Evolutionary conservation across 2,888 invertebrate genomes (phyloP).

Genomic region (Euclidia mi): DNA sequence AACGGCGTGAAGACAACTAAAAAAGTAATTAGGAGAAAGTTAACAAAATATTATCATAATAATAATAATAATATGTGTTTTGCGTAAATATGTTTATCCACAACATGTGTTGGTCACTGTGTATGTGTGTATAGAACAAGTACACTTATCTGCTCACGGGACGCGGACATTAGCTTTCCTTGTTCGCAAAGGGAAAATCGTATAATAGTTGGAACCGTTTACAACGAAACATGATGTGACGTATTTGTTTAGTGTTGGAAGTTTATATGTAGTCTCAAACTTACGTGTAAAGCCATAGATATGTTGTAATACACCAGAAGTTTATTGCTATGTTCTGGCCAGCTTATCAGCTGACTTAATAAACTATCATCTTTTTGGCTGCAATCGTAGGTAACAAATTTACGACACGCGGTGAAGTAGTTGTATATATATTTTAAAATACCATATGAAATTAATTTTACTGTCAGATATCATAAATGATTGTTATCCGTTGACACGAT

Average conservation of each 20-base stretch:
- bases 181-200: constrained; percentile 39
- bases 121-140: constrained; percentile 17
- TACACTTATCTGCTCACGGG: constrained; percentile 26
- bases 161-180: constrained; percentile 41
- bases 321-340: too few species aligned
- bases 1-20: constrained; percentile 41
- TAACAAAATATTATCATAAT: constrained; percentile 47
- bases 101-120: constrained; percentile 32
- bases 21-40: constrained; percentile 47
- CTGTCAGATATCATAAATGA: too few species aligned
- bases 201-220: constrained; percentile 17
- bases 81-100: constrained; percentile 40
- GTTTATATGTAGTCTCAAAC: too few species aligned
- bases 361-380: too few species aligned
- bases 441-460: too few species aligned
- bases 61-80: constrained; percentile 42
- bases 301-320: too few species aligned
- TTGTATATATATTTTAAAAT: too few species aligned
- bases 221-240: constrained; percentile 2
- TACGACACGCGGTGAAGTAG: too few species aligned
- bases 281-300: too few species aligned
- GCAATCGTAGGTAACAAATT: too few species aligned
- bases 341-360: too few species aligned
- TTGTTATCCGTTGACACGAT: too few species aligned
- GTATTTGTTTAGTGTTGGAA: neutral